A percentile compares a stretch with the other conserved stretches of the same genome.
Conservation (phyloP, 2,113 vertebrate genomes). For the Stercorarius parasiticus region DNA sequence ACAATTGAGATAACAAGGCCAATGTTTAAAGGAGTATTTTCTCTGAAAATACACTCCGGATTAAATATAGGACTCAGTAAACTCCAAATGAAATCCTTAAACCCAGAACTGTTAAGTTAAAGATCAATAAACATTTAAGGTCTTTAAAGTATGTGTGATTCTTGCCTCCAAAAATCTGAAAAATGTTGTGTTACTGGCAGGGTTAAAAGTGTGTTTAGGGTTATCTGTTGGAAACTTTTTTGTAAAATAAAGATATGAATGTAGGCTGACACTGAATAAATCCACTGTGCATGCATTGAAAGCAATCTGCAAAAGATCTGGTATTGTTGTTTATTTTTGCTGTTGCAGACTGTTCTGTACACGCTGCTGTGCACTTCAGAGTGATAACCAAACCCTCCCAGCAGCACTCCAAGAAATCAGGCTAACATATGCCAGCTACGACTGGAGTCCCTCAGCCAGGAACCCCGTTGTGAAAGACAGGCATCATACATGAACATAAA, state of each 20-base stretch:
- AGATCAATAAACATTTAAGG: not conserved
- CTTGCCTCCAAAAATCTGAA: not conserved
- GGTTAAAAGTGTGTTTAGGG: not conserved
- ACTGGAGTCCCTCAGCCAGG: not conserved
- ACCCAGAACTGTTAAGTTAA: not conserved
- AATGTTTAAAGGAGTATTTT: not conserved
- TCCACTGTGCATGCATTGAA: not conserved
- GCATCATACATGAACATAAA: rapidly evolving
- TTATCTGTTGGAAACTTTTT: not conserved
- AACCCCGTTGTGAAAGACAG: not conserved
- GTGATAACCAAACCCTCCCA: not conserved
- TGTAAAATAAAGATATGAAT: not conserved
- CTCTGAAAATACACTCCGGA: not conserved
- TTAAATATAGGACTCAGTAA: not conserved
- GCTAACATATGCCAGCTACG: not conserved
- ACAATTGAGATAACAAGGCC: not conserved
- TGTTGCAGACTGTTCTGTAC: not conserved
- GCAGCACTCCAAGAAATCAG: not conserved
- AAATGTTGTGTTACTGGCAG: not conserved
- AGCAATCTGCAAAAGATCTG: not conserved
- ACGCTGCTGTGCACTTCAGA: not conserved
- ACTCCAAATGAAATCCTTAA: not conserved
- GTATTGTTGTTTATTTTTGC: not conserved
- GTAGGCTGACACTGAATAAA: not conserved
- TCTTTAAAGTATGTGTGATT: not conserved